Base-by-base conservation (phyloP, 2,113 vertebrate genomes). In the Brachyhypopomus occidentalis region DNA sequence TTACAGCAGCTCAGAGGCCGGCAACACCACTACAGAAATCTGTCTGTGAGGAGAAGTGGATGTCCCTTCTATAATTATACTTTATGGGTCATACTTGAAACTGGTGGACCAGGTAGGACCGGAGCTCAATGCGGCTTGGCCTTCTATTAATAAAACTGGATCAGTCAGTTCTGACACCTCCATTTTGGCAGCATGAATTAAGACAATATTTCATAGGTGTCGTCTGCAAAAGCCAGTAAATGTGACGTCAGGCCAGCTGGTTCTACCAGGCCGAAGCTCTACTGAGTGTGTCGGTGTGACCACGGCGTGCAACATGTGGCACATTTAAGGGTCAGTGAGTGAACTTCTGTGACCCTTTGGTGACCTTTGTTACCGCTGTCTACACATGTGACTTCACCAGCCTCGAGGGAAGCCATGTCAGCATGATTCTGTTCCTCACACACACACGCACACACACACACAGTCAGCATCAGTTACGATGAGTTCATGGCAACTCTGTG, bases 361-460 rank as follows among this genome's bases (percentile, higher is more conserved):
- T 71, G 69, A 71, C 55, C 64, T 30, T 22, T 17, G 16, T 22
- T 8, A 45, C 41, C 17, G 30, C 8, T 34, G n/a, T 4, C 59
- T 80, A 52, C n/a, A 22, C 8, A 71, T 12, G 62, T 82, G 80
- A 82, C 64, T 59, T 82, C 74, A 82, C 25, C 38, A 20, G 78
- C 23, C 58, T 60, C 36, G 45, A 63, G n/a, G 20, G 30, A 25
- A 80, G 45, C 25, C 30, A 74, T 17, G 34, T 34, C 62, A 75
- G 20, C 45, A 67, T 52, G 0, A 45, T 38, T 27, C 1, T 22
- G 52, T n/a, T 19, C 11, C 9, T 41, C 59, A 45, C 25, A n/a
- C 72, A 60, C 25, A 16, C 71, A 22, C 60, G 17, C 60, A 23
- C 70, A 48, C 78, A 22, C 63, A 34, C 48, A 67, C 60, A 70